Percentiles rank a stretch among this genome's conserved stretches.
Evolutionary conservation across 2,888 invertebrate genomes (phyloP).

Genomic region (Aphodius sticticus): DNA sequence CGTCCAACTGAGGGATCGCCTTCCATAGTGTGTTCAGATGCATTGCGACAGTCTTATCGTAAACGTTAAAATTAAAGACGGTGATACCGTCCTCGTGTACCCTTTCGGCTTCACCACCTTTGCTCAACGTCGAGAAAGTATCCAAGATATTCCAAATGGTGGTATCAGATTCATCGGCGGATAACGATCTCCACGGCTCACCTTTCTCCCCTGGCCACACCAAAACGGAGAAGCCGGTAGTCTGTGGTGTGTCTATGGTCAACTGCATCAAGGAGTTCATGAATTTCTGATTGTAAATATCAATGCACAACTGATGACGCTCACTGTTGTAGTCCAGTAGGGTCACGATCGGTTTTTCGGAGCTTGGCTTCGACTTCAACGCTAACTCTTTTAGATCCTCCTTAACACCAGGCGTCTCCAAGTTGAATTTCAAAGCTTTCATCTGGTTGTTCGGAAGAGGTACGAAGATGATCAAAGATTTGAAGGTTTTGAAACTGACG

Average conservation of each 20-base stretch:
- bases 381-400: neutral
- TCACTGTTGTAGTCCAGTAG: neutral
- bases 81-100: slow-evolving; percentile 9
- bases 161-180: neutral
- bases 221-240: neutral
- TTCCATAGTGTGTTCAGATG: slow-evolving; percentile 10
- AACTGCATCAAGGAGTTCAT: neutral
- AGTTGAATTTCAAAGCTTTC: neutral
- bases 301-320: neutral
- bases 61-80: neutral
- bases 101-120: neutral
- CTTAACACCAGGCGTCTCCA: neutral
- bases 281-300: slow-evolving; percentile 11
- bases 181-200: neutral
- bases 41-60: neutral
- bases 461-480: neutral
- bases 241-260: neutral
- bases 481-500: slow-evolving; percentile 8
- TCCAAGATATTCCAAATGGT: slow-evolving; percentile 12
- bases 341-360: neutral
- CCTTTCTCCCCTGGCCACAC: neutral
- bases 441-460: slow-evolving; percentile 5
- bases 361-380: neutral
- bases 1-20: neutral
- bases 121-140: slow-evolving; percentile 4